Percentiles rank a stretch among this genome's conserved stretches.
phyloP scores from a whole-genome alignment of 2,888 invertebrate genomes.

The Metellina segmentata region DNA sequence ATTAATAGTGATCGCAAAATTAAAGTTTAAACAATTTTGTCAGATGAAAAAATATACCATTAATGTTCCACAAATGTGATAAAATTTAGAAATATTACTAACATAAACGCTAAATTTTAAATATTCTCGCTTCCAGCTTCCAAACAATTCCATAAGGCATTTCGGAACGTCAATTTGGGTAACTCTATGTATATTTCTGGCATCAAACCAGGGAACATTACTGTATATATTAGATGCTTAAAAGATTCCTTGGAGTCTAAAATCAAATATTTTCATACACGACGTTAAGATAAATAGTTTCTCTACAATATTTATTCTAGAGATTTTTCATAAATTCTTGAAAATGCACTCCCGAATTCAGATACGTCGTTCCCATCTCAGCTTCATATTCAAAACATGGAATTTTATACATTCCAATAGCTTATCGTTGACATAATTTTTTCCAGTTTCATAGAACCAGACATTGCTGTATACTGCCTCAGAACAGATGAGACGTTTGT shows the following conservation, averaged over 20 bases:
- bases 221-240: background rate
- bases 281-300: background rate
- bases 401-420: constrained; percentile 25
- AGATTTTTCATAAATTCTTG: background rate
- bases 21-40: too few relatives aligned
- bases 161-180: background rate
- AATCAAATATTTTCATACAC: background rate
- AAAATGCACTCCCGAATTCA: too few relatives aligned
- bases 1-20: too few relatives aligned
- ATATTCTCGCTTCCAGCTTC: background rate
- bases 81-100: background rate
- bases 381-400: constrained; percentile 18
- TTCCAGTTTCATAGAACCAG: background rate
- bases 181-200: background rate
- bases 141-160: background rate
- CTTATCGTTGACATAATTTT: background rate
- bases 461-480: background rate
- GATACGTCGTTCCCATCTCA: background rate
- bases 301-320: background rate
- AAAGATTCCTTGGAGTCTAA: background rate
- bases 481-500: background rate
- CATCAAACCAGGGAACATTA: background rate
- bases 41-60: too few relatives aligned
- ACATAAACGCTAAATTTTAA: background rate
- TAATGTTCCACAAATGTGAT: background rate